Evolutionary conservation across 2,797 vertebrate genomes (phyloP).

Genomic region (Knipowitschia caucasica): DNA sequence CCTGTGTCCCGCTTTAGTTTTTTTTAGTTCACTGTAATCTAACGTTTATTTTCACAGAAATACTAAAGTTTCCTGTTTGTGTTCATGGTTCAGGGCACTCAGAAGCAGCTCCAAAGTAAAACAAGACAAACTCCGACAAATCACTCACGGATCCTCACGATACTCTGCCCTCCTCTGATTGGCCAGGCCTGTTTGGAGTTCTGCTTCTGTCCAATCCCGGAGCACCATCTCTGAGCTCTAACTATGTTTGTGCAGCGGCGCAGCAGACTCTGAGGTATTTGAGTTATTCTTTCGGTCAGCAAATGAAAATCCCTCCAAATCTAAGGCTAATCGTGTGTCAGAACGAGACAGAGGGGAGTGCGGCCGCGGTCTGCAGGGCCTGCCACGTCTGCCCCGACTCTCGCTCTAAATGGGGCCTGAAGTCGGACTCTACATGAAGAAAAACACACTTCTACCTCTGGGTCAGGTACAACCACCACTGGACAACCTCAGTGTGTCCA

Average conservation of each 20-base stretch:
- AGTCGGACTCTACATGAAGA: conserved; percentile 39
- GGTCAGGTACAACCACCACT: conserved; percentile 29
- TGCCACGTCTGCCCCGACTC: conserved; percentile 47
- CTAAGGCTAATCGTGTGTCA: conserved; percentile 58
- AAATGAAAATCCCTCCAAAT: conserved; percentile 63
- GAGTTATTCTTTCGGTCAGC: conserved; percentile 62
- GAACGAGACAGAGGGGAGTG: conserved; percentile 37
- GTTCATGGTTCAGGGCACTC: conserved; percentile 19
- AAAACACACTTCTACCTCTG: conserved; percentile 4
- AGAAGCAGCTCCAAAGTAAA: conserved; percentile 5
- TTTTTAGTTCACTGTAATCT: too few species aligned
- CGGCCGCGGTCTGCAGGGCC: conserved; percentile 33
- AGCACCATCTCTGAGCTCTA: conserved; percentile 54
- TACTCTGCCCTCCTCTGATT: conserved; percentile 61
- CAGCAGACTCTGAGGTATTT: conserved; percentile 68
- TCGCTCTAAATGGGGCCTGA: conserved; percentile 48
- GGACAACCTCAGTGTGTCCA: conserved; percentile 10
- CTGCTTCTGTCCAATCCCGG: conserved; percentile 62
- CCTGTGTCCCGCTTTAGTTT: too few species aligned
- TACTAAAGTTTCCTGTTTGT: background rate
- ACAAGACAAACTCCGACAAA: conserved; percentile 34
- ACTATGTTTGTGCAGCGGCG: conserved; percentile 68
- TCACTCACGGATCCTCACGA: conserved; percentile 59
- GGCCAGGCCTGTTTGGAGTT: conserved; percentile 63
- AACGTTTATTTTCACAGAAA: conserved; percentile 1